A percentile compares a stretch with the other conserved stretches of the same genome.
Evolutionary conservation across 2,797 vertebrate species (phyloP).

Genomic region (Pterois miles): DNA sequence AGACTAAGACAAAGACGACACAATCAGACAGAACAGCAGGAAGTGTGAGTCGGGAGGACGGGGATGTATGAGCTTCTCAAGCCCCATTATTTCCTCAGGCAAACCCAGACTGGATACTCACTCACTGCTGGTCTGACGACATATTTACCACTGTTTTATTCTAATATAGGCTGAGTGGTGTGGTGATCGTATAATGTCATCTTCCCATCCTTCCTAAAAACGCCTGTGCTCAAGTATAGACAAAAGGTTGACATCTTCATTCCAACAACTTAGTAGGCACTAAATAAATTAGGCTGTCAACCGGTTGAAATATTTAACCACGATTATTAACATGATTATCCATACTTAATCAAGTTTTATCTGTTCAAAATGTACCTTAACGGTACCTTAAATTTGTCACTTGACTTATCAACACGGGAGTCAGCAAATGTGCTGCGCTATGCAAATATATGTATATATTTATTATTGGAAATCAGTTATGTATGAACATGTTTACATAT

Average conservation of each 20-base stretch:
- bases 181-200: not conserved
- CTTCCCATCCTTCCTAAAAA: not conserved
- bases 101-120: constrained; percentile 38
- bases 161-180: not conserved
- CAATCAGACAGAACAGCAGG: constrained; percentile 79
- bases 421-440: too few species aligned
- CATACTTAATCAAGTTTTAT: too few species aligned
- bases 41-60: constrained; percentile 60
- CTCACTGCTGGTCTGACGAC: not conserved
- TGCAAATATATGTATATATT: too few species aligned
- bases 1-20: constrained; percentile 78
- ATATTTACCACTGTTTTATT: not conserved
- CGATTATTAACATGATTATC: too few species aligned
- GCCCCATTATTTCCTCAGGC: constrained; percentile 37
- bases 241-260: not conserved
- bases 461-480: too few species aligned
- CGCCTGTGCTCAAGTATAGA: not conserved
- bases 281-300: too few species aligned
- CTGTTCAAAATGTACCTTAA: too few species aligned
- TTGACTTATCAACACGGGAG: too few species aligned
- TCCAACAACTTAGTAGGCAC: not conserved
- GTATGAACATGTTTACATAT: too few species aligned
- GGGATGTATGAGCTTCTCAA: constrained; percentile 60
- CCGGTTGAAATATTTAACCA: too few species aligned
- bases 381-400: too few species aligned